Evolutionary conservation across 2,888 invertebrate species (phyloP).

Genomic region (Kuschelorhynchus macadamiae): DNA sequence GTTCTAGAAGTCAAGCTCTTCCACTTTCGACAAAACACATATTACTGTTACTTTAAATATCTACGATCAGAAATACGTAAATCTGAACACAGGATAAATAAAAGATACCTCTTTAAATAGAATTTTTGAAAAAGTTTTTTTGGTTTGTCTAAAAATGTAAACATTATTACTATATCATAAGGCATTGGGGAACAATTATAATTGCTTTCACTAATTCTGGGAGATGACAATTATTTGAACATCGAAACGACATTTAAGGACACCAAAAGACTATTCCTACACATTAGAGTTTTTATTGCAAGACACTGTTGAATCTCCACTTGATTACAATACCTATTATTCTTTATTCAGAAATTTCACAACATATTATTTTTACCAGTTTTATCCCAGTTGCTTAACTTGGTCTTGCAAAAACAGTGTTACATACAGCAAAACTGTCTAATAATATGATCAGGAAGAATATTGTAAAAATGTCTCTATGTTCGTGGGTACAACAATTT

Average conservation of each 20-base stretch:
- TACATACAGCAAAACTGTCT: too few relatives aligned
- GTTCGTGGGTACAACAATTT: too few relatives aligned
- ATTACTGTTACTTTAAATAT: neutral
- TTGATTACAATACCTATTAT: too few relatives aligned
- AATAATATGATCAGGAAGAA: too few relatives aligned
- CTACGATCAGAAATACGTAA: neutral
- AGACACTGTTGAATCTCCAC: too few relatives aligned
- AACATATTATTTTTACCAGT: too few relatives aligned
- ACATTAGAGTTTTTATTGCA: too few relatives aligned
- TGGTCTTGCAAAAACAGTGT: too few relatives aligned
- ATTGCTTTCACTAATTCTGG: slow-evolving; percentile 28
- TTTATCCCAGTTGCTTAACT: too few relatives aligned
- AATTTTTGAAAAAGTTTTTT: slow-evolving; percentile 6
- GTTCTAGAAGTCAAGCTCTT: too few relatives aligned
- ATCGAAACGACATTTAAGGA: slow-evolving; percentile 19
- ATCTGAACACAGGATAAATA: neutral
- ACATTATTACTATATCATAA: slow-evolving; percentile 43
- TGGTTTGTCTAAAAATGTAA: slow-evolving; percentile 32
- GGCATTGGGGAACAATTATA: slow-evolving; percentile 34
- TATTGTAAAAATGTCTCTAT: too few relatives aligned
- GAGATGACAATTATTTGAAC: slow-evolving; percentile 16
- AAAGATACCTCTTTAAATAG: slow-evolving; percentile 9
- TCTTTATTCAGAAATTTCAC: too few relatives aligned
- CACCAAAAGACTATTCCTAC: slow-evolving; percentile 31
- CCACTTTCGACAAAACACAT: neutral